Conservation (phyloP, 2,113 vertebrate species). For the Phaethon lepturus region DNA sequence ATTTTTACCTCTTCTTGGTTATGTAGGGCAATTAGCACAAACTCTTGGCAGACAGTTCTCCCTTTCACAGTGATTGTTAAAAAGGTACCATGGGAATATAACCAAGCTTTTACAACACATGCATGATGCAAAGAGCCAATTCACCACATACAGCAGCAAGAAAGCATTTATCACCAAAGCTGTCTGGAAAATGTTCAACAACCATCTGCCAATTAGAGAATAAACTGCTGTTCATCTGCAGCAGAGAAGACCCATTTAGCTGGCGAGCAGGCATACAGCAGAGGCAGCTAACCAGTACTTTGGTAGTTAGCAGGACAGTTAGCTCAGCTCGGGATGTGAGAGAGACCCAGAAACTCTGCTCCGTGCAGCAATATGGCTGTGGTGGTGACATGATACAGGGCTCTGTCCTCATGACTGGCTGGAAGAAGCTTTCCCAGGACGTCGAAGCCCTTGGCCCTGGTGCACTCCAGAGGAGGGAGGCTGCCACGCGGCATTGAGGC, state of each 20-base stretch:
- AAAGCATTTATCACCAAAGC: slow-evolving; percentile 8
- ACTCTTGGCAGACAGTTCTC: slow-evolving; percentile 1
- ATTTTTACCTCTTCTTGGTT: slow-evolving; percentile 19
- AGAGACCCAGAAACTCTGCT: not conserved
- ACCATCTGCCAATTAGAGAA: not conserved
- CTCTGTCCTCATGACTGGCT: not conserved
- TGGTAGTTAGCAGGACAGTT: not conserved
- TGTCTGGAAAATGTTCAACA: not conserved
- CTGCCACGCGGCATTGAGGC: not conserved
- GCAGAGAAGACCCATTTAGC: not conserved
- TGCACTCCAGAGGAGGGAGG: not conserved
- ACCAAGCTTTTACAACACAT: slow-evolving; percentile 11
- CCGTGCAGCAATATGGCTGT: not conserved
- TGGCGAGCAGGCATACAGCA: not conserved
- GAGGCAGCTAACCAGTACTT: not conserved
- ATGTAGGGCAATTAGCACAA: slow-evolving; percentile 34
- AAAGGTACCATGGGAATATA: slow-evolving; percentile 10
- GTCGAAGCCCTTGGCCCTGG: not conserved
- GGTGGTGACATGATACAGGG: not conserved
- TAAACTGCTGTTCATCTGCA: slow-evolving; percentile 11
- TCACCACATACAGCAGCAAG: not conserved
- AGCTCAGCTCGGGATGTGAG: not conserved
- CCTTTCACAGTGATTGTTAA: slow-evolving; percentile 11
- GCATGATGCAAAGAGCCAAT: slow-evolving; percentile 3
- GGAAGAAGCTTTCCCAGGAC: not conserved